Percentiles rank a stretch among this genome's conserved stretches.
These are phyloP conservation scores for Channallabes apus DNA, from an alignment of 2,797 vertebrate genomes.

Conservation along the genomic window DNA sequence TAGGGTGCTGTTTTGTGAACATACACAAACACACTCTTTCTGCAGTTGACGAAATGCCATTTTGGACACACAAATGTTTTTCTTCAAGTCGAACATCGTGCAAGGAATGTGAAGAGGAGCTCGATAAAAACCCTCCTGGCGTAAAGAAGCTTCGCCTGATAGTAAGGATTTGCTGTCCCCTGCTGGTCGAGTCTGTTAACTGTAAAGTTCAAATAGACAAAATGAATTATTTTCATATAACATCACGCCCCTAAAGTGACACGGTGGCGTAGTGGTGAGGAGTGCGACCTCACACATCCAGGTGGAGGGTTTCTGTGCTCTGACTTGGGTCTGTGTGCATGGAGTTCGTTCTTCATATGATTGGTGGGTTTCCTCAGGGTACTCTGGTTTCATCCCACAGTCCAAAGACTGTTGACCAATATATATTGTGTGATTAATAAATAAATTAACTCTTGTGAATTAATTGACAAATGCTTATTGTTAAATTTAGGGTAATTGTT, in stretches of 20 bases:
- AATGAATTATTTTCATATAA: background rate
- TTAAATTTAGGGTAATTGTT: no score
- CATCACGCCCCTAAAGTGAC: background rate
- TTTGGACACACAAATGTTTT: background rate
- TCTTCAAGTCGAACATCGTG: background rate
- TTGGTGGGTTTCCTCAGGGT: no score
- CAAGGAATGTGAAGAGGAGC: background rate
- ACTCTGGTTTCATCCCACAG: no score
- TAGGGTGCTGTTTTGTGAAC: background rate
- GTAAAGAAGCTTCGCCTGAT: background rate
- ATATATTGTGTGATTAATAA: background rate
- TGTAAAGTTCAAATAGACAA: background rate
- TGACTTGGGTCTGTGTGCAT: no score
- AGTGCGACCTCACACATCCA: no score
- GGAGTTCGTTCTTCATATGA: no score
- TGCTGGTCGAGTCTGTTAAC: conserved; percentile 31
- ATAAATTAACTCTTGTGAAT: background rate
- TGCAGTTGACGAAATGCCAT: background rate
- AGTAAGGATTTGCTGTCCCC: conserved; percentile 44
- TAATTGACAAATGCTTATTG: no score
- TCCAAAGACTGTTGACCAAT: no score
- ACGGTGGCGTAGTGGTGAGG: no score
- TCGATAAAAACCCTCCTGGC: background rate
- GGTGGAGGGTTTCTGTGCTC: no score
- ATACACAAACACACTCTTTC: background rate